Evolutionary conservation across 2,797 vertebrate genomes (phyloP), one percentile per base, ranked within the genome.

Genomic region (Scolopax rusticola): DNA sequence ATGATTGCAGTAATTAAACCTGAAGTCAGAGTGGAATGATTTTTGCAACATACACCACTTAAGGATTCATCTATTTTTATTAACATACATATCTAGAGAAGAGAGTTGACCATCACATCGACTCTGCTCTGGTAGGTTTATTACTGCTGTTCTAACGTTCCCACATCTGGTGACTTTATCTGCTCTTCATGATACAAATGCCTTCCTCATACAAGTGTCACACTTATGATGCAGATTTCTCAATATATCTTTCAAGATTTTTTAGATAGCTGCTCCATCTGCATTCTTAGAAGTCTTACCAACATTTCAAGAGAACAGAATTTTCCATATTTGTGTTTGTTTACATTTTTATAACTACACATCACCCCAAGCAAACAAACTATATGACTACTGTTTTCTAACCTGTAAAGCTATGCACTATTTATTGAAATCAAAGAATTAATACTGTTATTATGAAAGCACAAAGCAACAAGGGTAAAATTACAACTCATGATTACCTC

Each of bases 1-100:
- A 79, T 68, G 63, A 94, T 64, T 86, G 76, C 77, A 65, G 36
- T 86, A 71, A 81, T 47, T 93, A 92, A 94, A 84, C 54, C 12
- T 51, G 15, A 87, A 92, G 63, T 48, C 73, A 74, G 87, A 91
- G 41, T 1, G 77, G 78, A 70, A 43, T 47, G 84, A 32, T 40
- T 80, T 91, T 65, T 59, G 38, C 75, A 90, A 43, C 38, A 50
- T 83, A 90, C 36, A 30, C 32, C 45, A 38, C 54, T 76, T 81
- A 85, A 84, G 9, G 20, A 81, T 70, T 81, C 59, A 87, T 68
- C n/a, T 54, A 18, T 89, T 96, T 96, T 96, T 95, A 83, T 89
- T 74, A 95, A 60, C 25, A 28, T 32, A 56, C 65, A 67, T 23
- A 50, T 41, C 48, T n/a, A 68, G 47, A 80, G 75, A 64, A 54